A percentile compares a stretch with the other conserved stretches of the same genome.
Conservation (phyloP, 2,888 invertebrate species). For the Strigamia crassipes region DNA sequence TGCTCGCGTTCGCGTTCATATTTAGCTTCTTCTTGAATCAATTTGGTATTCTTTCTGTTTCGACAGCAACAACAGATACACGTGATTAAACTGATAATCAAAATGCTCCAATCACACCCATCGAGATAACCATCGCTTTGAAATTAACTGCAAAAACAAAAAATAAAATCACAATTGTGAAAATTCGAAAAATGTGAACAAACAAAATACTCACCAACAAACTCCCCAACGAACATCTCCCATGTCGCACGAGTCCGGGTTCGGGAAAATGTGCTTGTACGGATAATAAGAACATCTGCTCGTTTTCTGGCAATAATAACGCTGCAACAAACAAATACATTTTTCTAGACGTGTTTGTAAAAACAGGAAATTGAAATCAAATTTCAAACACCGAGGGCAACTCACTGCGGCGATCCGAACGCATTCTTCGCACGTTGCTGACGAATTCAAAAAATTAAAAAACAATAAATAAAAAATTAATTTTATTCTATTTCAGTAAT, state of each 20-base stretch:
- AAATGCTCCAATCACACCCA: slow-evolving; percentile 48
- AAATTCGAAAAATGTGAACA: neutral
- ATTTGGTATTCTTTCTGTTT: slow-evolving; percentile 45
- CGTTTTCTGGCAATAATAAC: slow-evolving; percentile 49
- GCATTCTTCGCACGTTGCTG: neutral
- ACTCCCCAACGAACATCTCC: slow-evolving; percentile 50
- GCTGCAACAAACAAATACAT: slow-evolving; percentile 36
- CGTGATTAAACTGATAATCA: slow-evolving; percentile 48
- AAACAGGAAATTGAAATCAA: neutral
- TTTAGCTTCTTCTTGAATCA: slow-evolving; percentile 48
- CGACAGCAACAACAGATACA: slow-evolving; percentile 50
- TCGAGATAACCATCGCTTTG: slow-evolving; percentile 49
- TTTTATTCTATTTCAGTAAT: no score
- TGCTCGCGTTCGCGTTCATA: slow-evolving; percentile 49
- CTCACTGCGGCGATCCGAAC: neutral
- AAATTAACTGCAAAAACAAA: slow-evolving; percentile 49
- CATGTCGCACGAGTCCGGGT: slow-evolving; percentile 45
- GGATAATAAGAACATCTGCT: slow-evolving; percentile 49
- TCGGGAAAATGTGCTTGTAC: slow-evolving; percentile 47
- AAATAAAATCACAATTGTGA: no score
- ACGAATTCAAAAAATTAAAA: no score
- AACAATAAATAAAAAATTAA: no score
- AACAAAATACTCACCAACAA: slow-evolving; percentile 49
- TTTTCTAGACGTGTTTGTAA: no score
- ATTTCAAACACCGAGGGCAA: neutral